phyloP scores from a whole-genome alignment of 2,888 invertebrate species.

The Acronicta leporina region DNA sequence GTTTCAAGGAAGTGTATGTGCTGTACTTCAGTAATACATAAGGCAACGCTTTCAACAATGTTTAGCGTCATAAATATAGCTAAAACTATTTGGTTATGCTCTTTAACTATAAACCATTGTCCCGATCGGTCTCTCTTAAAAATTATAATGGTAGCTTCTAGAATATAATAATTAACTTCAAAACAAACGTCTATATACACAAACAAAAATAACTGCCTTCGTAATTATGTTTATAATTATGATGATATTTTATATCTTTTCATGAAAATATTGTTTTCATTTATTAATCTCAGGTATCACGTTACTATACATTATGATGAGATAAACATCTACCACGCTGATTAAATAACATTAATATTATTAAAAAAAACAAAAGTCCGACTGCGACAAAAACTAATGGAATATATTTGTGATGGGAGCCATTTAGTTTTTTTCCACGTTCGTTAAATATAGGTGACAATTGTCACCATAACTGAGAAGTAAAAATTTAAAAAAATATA shows the following conservation, averaged over 20 bases:
- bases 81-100: no score
- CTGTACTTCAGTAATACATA: no score
- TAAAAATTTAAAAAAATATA: no score
- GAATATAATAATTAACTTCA: not conserved
- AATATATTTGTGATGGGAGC: no score
- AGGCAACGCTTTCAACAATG: no score
- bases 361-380: not conserved
- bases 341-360: not conserved
- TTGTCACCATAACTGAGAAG: no score
- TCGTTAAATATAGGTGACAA: no score
- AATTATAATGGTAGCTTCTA: not conserved
- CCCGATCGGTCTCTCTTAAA: not conserved
- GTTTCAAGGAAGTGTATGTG: no score
- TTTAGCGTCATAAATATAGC: no score
- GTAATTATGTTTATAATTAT: not conserved
- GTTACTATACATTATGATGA: conserved; percentile 14
- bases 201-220: conserved; percentile 1
- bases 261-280: conserved; percentile 1
- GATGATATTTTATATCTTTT: conserved; percentile 1
- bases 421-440: no score
- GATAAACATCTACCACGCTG: conserved; percentile 8
- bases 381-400: no score
- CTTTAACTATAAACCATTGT: not conserved
- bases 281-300: conserved; percentile 34
- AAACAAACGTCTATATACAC: conserved; percentile 1